These are phyloP conservation scores for Scophthalmus maximus DNA, from an alignment of 2,113 vertebrate species.

Conservation along the genomic window DNA sequence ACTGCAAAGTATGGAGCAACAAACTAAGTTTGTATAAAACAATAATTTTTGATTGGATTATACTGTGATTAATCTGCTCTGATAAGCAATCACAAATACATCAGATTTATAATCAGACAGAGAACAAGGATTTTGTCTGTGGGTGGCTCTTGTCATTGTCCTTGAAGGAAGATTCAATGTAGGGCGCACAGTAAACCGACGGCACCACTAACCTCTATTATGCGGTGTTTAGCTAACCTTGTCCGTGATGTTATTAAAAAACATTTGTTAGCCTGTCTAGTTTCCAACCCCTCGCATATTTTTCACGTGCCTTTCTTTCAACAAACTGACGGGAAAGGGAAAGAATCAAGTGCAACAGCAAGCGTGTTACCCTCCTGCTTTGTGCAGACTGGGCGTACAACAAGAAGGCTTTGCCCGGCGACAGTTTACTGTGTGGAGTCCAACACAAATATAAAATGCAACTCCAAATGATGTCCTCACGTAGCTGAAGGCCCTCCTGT, in stretches of 20 bases:
- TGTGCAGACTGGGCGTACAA: constrained; percentile 30
- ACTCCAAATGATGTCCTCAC: constrained; percentile 17
- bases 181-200: not conserved
- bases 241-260: constrained; percentile 6
- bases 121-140: constrained; percentile 13
- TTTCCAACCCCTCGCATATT: constrained; percentile 32
- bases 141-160: constrained; percentile 1
- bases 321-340: no score
- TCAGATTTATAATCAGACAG: not conserved
- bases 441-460: constrained; percentile 49
- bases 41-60: not conserved
- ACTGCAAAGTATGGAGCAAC: constrained; percentile 1
- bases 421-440: constrained; percentile 18
- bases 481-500: constrained; percentile 26
- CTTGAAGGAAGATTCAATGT: no score
- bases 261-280: constrained; percentile 14
- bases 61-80: not conserved
- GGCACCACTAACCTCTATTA: no score
- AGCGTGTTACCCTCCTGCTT: not conserved
- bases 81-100: no score
- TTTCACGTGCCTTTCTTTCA: no score
- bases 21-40: not conserved
- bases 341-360: no score
- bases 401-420: not conserved
- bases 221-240: no score